Evolutionary conservation across 2,113 vertebrate species (phyloP).

Genomic region (Phoenicopterus ruber): DNA sequence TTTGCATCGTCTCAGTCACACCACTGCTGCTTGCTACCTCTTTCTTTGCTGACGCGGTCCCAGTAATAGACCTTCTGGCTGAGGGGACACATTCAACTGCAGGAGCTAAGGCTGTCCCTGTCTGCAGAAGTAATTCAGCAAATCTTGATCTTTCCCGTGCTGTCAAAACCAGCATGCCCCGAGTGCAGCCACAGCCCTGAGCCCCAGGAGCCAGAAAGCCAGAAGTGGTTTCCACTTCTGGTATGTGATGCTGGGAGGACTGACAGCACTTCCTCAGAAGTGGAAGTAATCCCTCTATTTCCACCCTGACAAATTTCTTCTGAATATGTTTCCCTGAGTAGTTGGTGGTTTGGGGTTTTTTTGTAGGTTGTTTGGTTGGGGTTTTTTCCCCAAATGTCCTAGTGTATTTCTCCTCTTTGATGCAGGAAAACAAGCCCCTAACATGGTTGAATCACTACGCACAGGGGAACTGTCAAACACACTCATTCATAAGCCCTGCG

Average conservation of each 20-base stretch:
- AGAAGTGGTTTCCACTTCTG: not conserved
- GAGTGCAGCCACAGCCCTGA: not conserved
- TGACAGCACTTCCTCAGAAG: not conserved
- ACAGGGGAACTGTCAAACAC: slow-evolving; percentile 15
- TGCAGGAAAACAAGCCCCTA: not conserved
- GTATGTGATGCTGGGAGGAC: not conserved
- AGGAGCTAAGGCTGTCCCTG: not conserved
- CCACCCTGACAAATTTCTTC: not conserved
- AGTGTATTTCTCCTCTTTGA: not conserved
- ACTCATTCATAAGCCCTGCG: not conserved
- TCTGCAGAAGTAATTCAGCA: not conserved
- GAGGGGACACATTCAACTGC: not conserved
- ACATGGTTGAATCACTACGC: not conserved
- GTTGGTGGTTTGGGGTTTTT: too few species aligned
- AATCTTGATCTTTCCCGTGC: not conserved
- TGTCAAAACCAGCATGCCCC: not conserved
- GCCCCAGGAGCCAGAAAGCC: not conserved
- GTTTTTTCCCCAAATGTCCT: not conserved
- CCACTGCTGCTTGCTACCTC: not conserved
- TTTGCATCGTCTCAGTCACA: not conserved
- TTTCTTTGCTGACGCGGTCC: not conserved
- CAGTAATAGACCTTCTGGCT: not conserved
- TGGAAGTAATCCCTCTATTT: not conserved
- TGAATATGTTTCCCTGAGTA: not conserved
- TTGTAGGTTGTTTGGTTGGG: not conserved